Conservation (phyloP, 1,140 invertebrate species). For the Protaetia brevitarsis region DNA sequence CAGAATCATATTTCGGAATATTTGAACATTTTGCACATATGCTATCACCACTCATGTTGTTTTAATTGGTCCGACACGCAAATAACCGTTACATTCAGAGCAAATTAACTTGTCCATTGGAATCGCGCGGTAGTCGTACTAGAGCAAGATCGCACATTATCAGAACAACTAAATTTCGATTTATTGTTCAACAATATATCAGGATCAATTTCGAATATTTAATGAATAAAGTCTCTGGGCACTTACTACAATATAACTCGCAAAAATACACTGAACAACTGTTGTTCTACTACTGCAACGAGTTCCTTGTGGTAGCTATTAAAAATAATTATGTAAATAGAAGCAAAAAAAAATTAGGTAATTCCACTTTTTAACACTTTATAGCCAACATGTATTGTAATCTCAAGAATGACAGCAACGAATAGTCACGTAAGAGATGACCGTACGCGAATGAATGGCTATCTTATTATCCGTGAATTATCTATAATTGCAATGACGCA, state of each 20-base stretch:
- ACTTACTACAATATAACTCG: not conserved
- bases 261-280: not conserved
- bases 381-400: no score
- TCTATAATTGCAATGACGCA: no score
- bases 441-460: no score
- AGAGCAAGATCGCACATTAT: not conserved
- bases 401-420: no score
- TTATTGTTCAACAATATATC: not conserved
- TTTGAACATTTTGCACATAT: not conserved
- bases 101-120: slow-evolving; percentile 3
- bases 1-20: not conserved
- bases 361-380: no score
- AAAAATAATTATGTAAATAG: no score
- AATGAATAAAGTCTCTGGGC: not conserved
- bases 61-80: not conserved
- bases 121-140: not conserved
- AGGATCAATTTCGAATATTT: not conserved
- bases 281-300: no score
- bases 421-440: no score
- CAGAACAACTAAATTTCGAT: not conserved
- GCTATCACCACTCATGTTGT: not conserved
- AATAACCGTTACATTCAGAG: slow-evolving; percentile 14
- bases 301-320: no score
- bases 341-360: no score
- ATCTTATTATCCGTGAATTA: no score